Evolutionary conservation across 2,797 vertebrate species (phyloP).

Genomic region (Mormyrus hasselquistii): DNA sequence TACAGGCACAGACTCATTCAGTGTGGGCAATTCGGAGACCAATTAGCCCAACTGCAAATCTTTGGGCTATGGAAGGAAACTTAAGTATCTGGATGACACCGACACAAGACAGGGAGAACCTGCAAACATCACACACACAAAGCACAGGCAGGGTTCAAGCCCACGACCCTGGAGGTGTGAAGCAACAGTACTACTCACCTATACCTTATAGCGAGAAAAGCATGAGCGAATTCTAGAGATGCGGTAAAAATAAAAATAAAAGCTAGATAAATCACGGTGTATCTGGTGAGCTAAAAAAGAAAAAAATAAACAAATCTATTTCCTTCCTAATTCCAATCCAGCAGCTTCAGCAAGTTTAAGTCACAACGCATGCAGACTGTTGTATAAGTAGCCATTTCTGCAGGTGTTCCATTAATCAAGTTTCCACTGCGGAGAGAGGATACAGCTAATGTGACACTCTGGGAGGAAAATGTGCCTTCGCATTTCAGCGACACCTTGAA

Average conservation of each 20-base stretch:
- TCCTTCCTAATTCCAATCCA: neutral
- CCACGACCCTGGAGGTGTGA: neutral
- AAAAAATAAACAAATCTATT: neutral
- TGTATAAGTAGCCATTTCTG: neutral
- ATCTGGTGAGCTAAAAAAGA: neutral
- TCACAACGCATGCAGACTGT: neutral
- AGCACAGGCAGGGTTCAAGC: neutral
- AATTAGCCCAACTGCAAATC: neutral
- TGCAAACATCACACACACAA: neutral
- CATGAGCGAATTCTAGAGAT: neutral
- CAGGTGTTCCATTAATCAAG: constrained; percentile 22
- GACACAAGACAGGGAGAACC: neutral
- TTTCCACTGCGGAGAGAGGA: neutral
- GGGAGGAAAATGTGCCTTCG: neutral
- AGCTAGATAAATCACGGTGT: neutral
- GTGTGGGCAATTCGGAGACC: neutral
- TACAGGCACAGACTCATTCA: neutral
- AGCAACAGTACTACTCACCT: neutral
- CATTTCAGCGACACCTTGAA: neutral
- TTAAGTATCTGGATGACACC: neutral
- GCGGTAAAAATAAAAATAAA: neutral
- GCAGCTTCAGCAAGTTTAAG: neutral
- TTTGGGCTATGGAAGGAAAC: neutral
- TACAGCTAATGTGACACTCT: constrained; percentile 16
- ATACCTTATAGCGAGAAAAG: neutral